Conservation (phyloP, 2,113 vertebrate genomes). For the Lontra canadensis region DNA sequence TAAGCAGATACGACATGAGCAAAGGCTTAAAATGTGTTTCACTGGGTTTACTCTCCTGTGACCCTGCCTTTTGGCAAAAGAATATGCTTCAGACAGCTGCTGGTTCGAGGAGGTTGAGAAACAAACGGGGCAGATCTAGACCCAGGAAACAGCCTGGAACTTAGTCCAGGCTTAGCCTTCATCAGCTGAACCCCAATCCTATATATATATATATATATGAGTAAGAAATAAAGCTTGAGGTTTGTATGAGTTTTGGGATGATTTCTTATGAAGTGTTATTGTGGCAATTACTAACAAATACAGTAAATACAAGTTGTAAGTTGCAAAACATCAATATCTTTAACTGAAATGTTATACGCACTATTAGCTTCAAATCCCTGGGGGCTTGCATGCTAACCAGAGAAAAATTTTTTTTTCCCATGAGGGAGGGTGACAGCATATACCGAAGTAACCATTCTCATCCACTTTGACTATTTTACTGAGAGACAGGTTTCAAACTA, state of each 20-base stretch:
- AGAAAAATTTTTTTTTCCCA: background rate
- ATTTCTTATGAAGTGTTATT: background rate
- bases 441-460: background rate
- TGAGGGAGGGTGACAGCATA: background rate
- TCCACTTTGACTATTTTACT: background rate
- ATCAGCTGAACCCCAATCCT: background rate
- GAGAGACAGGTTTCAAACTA: background rate
- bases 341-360: background rate
- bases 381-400: background rate
- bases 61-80: background rate
- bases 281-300: background rate
- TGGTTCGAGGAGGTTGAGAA: background rate
- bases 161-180: background rate
- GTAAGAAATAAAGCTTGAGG: background rate
- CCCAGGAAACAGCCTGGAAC: background rate
- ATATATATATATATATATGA: background rate
- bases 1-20: background rate
- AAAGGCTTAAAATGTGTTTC: background rate
- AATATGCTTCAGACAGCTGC: background rate
- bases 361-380: background rate
- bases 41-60: background rate
- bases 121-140: background rate
- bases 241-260: background rate
- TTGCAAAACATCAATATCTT: background rate
- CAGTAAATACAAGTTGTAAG: background rate